Evolutionary conservation across 2,113 vertebrate species (phyloP), one percentile per base, ranked within the genome.

Genomic region (Chionis minor): DNA sequence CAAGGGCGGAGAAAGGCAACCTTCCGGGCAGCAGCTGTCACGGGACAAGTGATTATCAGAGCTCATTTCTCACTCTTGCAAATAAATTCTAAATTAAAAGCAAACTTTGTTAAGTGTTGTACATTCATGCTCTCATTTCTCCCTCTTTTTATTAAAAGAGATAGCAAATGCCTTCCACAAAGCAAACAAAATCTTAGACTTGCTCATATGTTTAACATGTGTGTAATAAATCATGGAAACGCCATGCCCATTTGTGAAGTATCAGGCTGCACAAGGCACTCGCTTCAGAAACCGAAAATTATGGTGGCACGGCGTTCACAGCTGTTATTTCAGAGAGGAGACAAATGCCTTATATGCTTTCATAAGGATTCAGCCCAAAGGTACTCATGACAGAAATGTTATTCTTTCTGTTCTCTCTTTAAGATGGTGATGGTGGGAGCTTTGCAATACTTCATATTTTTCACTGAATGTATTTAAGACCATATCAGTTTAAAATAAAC

Each of bases 11-110:
- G 93, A 72, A 81, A 91, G 78, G 94, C 49, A 82, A 81, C 90
- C 81, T 78, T 67, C 85, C 78, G 88, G 91, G 86, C 74, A 97
- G 95, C 96, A 97, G 94, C 96, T 98, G 96, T 74, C 89, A 61
- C 82, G 77, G 51, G 66, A 88, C 88, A 96, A 94, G 62, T 22
- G 94, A 92, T 69, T 81, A 58, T 32, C 49, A 62, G 69, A 47
- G 51, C 30, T 95, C 89, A 92, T 87, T 96, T 92, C 92, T 94
- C 90, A 95, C 81, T 88, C 74, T n/a, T 58, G 59, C 75, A 93
- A 96, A 84, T 93, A 92, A 82, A 95, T 90, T 83, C 67, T 82
- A 96, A 96, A 97, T 96, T 82, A 97, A 96, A 97, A 97, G 86
- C 47, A 94, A 94, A 85, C 14, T 55, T 45, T 85, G n/a, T 67